Conservation (phyloP, 2,113 vertebrate genomes). For the Tursiops truncatus region DNA sequence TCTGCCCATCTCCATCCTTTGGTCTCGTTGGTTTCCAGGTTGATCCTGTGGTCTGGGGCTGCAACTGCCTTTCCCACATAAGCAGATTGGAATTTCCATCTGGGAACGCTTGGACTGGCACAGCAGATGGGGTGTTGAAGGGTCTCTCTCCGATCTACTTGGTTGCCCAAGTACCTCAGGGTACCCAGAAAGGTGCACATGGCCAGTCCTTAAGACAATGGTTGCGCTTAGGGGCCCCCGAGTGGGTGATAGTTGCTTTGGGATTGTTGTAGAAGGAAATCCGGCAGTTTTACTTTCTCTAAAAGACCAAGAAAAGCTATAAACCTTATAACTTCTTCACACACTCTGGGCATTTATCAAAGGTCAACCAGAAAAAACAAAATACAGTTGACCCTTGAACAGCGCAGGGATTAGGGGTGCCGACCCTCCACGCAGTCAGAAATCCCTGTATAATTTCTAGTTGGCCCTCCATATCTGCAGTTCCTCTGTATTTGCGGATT, state of each 20-base stretch:
- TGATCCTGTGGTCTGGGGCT: not conserved
- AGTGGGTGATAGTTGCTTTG: not conserved
- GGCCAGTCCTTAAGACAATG: not conserved
- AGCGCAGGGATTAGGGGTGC: too few species aligned
- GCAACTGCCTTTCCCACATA: not conserved
- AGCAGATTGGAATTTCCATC: not conserved
- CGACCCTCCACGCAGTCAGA: not conserved
- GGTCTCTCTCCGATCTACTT: not conserved
- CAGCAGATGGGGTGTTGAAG: not conserved
- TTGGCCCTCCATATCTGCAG: too few species aligned
- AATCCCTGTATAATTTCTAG: not conserved
- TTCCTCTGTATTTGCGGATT: not conserved
- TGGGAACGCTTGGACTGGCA: not conserved
- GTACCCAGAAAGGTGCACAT: not conserved
- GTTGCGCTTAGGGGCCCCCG: not conserved
- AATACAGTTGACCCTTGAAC: not conserved
- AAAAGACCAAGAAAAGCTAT: constrained; percentile 1
- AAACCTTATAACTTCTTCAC: not conserved
- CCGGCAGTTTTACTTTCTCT: not conserved
- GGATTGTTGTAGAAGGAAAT: constrained; percentile 18
- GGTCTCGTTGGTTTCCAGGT: not conserved
- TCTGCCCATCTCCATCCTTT: not conserved
- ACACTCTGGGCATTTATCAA: not conserved
- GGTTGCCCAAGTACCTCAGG: not conserved
- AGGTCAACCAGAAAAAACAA: constrained; percentile 15